Percentiles rank a stretch among this genome's conserved stretches.
Evolutionary conservation across 2,888 invertebrate genomes (phyloP).

Genomic region (Adelognathus sp.): DNA sequence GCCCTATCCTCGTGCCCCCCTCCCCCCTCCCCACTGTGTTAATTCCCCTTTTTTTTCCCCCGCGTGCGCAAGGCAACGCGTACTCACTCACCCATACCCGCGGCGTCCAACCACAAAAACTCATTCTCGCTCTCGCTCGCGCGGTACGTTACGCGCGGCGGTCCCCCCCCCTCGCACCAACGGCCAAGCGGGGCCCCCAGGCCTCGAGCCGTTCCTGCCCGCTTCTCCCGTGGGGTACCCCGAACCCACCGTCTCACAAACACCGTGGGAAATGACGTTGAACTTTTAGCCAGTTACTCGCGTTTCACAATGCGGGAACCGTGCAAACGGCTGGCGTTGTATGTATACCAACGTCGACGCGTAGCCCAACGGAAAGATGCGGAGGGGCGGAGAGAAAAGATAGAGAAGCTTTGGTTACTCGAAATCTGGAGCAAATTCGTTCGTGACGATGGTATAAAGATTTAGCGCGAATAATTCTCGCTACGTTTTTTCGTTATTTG

Average conservation of each 20-base stretch:
- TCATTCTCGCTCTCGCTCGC: constrained; percentile 44
- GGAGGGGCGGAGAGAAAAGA: neutral
- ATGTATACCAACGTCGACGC: constrained; percentile 6
- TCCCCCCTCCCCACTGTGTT: constrained; percentile 29
- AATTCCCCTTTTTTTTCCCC: constrained; percentile 23
- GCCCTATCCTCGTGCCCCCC: no score
- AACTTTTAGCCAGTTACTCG: constrained; percentile 73
- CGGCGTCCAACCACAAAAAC: constrained; percentile 17
- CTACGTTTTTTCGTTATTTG: neutral
- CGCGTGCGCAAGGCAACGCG: constrained; percentile 1
- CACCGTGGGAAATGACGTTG: constrained; percentile 79
- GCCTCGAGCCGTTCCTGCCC: constrained; percentile 46
- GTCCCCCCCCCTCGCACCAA: constrained; percentile 11
- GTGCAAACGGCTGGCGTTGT: constrained; percentile 32
- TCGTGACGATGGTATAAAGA: neutral
- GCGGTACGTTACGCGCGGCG: neutral
- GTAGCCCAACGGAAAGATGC: neutral
- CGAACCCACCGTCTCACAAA: no score
- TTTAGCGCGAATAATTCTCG: neutral
- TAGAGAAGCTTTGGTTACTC: neutral
- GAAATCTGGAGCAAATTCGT: neutral
- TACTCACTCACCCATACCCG: constrained; percentile 24
- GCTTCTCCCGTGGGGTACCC: constrained; percentile 43
- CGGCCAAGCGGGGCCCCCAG: constrained; percentile 28
- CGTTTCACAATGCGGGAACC: constrained; percentile 64